Evolutionary conservation across 2,113 vertebrate genomes (phyloP), one percentile per base, ranked within the genome.

Genomic region (Casuarius casuarius): DNA sequence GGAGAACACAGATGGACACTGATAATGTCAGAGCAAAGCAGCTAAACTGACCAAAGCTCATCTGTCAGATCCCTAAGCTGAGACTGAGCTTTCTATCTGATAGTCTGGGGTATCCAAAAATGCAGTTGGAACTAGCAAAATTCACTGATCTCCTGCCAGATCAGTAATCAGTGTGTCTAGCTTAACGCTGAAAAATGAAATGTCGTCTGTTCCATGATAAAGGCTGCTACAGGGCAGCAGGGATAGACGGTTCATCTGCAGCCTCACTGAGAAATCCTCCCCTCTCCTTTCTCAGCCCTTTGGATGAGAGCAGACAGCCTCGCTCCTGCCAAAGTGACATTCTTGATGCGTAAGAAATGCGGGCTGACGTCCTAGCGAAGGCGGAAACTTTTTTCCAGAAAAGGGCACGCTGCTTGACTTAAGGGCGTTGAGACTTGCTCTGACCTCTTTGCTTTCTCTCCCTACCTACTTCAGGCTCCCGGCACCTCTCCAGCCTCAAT

Each of bases 401-500:
- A 79, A 17, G 26, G 59, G 13, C 56, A 58, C 1, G 0, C 26
- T 46, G 25, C 19, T 94, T 16, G 8, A 49, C 54, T 35, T 5
- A 21, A 19, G 33, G 38, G 17, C 12, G n/a, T 20, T 44, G 51
- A 52, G 44, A 26, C 48, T 86, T 77, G 31, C 40, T 58, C 20
- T 90, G 67, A 96, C 73, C 42, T 40, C 28, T 51, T 33, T 81
- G 85, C 54, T 31, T 66, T 88, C 52, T 62, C 86, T 80, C 73
- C 49, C 15, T 83, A 71, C 74, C 1, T 0, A 62, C 44, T 35
- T 10, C 93, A 97, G 73, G 90, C 94, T 42, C 95, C 22, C 48
- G 21, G 73, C 61, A 59, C 52, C 15, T 72, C 80, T 49, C 65
- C 40, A 26, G 93, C 75, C 52, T 31, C 28, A 2, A 97, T 97